A percentile compares a stretch with the other conserved stretches of the same genome.
Evolutionary conservation across 1,140 invertebrate genomes (phyloP).

Genomic region (Megalonaias nervosa): DNA sequence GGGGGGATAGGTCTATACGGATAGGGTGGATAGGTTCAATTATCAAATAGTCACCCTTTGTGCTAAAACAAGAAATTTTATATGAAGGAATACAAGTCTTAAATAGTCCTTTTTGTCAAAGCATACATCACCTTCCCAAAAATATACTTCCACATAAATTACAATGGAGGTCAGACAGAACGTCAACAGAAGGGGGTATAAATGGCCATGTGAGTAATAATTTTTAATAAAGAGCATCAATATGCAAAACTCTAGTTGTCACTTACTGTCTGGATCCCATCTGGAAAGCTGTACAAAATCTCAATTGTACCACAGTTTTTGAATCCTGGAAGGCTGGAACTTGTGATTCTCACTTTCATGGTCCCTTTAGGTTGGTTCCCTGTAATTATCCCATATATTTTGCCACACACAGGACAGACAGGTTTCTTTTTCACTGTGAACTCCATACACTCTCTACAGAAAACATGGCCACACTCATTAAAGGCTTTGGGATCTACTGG

Average conservation of each 20-base stretch:
- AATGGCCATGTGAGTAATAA: not conserved
- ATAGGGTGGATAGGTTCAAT: no score
- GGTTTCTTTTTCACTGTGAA: not conserved
- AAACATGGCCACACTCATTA: no score
- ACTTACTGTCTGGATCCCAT: conserved; percentile 32
- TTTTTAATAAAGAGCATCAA: not conserved
- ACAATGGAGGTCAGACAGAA: not conserved
- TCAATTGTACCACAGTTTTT: conserved; percentile 8
- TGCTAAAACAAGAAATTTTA: no score
- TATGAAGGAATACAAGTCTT: not conserved
- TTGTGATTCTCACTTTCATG: not conserved
- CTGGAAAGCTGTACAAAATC: conserved; percentile 19
- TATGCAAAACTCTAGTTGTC: not conserved
- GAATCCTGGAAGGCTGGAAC: conserved; percentile 11
- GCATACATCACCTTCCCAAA: not conserved
- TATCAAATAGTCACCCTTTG: no score
- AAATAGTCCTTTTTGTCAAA: not conserved
- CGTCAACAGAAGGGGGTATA: not conserved
- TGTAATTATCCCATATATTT: conserved; percentile 9
- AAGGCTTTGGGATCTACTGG: no score
- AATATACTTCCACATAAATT: not conserved
- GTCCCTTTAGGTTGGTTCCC: conserved; percentile 15
- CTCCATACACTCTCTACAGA: no score
- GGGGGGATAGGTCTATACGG: no score
- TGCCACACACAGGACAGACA: conserved; percentile 20